A percentile compares a stretch with the other conserved stretches of the same genome.
phyloP scores from a whole-genome alignment of 2,113 vertebrate species.

The Columba janthina region DNA sequence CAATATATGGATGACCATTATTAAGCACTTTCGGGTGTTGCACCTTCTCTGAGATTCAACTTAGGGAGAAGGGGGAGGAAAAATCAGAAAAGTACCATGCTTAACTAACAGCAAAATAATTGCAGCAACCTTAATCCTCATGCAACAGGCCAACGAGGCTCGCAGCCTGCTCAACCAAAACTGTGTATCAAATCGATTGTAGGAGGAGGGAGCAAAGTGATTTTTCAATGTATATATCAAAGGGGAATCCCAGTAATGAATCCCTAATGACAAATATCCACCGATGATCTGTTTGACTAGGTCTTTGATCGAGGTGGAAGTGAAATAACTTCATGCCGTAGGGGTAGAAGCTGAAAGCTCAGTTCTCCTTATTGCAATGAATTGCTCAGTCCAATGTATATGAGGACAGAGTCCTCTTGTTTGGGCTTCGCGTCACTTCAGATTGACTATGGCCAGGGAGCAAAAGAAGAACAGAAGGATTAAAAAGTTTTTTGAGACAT shows the following conservation, averaged over 20 bases:
- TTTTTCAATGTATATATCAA: background rate
- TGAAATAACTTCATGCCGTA: background rate
- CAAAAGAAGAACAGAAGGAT: background rate
- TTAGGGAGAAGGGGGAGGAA: background rate
- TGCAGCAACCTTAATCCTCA: background rate
- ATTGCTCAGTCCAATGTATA: accelerated
- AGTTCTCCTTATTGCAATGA: background rate
- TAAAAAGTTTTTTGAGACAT: background rate
- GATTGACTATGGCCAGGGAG: background rate
- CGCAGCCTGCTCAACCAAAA: background rate
- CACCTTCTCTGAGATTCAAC: background rate
- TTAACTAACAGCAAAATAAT: background rate
- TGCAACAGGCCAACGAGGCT: background rate
- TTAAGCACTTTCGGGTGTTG: background rate
- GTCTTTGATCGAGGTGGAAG: background rate
- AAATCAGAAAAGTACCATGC: background rate
- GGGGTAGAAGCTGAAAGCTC: background rate
- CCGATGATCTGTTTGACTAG: background rate
- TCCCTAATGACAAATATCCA: background rate
- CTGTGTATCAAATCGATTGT: background rate
- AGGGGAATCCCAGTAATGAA: background rate
- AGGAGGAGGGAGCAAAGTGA: background rate
- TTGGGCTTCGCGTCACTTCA: background rate
- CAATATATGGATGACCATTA: background rate
- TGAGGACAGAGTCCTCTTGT: background rate